Evolutionary conservation across 1,140 invertebrate genomes (phyloP), one percentile per base, ranked within the genome.

Genomic region (Frieseomelitta varia): DNA sequence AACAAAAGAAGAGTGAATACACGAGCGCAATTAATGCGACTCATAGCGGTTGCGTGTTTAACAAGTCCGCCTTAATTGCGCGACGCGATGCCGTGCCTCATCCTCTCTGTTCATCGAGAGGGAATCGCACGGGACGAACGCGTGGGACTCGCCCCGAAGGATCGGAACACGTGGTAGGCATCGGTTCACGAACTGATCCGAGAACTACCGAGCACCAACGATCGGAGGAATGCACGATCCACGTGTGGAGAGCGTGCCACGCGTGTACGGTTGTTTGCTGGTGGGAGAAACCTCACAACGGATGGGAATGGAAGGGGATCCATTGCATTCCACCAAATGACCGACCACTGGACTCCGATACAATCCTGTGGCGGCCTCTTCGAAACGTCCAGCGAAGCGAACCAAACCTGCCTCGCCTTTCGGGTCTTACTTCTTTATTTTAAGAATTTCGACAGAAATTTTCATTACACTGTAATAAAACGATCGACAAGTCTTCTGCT

Each of bases 181-280:
- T 83, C 91, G 89, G 91, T 85, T 91, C 90, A 85, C 92, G 92
- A 89, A 73, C 51, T 34, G 34, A 56, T 61, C 90, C 93, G 93
- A 91, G 80, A 78, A 81, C 65, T 76, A 67, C 88, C 93, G 92
- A 92, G 90, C 55, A 58, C 67, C 56, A 58, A 82, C 92, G 92
- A 92, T 84, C 76, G 65, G 75, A 85, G 51, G 87, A 89, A 89
- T 90, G 91, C 88, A 91, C 90, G 90, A 88, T 92, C 91, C 92
- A 93, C 93, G 93, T 92, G 93, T 93, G 92, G 88, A 92, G 92
- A 94, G 92, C 93, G 94, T 94, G 93, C 94, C 92, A 93, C 92
- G 93, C 93, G 93, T 92, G 93, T 90, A 88, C 88, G 76, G 65
- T 39, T 78, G 81, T 72, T 87, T 39, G 58, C 15, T 84, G 65